These are phyloP conservation scores for Xylophagus ater DNA, from an alignment of 2,888 invertebrate species.

Conservation along the genomic window DNA sequence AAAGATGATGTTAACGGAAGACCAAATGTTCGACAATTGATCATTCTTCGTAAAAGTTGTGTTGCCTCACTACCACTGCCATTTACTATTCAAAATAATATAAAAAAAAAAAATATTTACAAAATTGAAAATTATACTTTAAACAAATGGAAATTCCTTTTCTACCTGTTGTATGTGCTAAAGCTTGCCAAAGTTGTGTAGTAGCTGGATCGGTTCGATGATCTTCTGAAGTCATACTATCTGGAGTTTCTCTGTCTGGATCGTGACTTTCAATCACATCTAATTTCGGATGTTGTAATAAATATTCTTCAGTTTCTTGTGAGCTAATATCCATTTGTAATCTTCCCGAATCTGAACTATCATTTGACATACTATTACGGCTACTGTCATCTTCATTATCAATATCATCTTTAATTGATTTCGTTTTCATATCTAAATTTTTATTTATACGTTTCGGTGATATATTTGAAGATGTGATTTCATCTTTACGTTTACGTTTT, in stretches of 20 bases:
- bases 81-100: constrained; percentile 36
- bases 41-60: constrained; percentile 61
- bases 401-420: too few species aligned
- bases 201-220: constrained; percentile 38
- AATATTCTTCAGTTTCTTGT: constrained; percentile 27
- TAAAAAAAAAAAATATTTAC: constrained; percentile 12
- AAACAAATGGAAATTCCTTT: background rate
- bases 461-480: background rate
- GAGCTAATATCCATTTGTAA: constrained; percentile 57
- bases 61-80: constrained; percentile 56
- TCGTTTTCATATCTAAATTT: constrained; percentile 2
- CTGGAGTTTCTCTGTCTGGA: constrained; percentile 25
- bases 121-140: background rate
- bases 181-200: constrained; percentile 39
- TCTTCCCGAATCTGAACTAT: constrained; percentile 59
- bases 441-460: constrained; percentile 1
- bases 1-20: constrained; percentile 51
- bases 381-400: constrained; percentile 13
- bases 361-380: constrained; percentile 37
- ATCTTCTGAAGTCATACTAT: constrained; percentile 35
- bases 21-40: constrained; percentile 63
- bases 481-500: constrained; percentile 16
- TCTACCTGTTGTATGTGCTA: constrained; percentile 37
- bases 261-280: constrained; percentile 14
- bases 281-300: background rate